A percentile compares a stretch with the other conserved stretches of the same genome.
Evolutionary conservation across 1,140 invertebrate genomes (phyloP).

Genomic region (Thaumatotibia leucotreta): DNA sequence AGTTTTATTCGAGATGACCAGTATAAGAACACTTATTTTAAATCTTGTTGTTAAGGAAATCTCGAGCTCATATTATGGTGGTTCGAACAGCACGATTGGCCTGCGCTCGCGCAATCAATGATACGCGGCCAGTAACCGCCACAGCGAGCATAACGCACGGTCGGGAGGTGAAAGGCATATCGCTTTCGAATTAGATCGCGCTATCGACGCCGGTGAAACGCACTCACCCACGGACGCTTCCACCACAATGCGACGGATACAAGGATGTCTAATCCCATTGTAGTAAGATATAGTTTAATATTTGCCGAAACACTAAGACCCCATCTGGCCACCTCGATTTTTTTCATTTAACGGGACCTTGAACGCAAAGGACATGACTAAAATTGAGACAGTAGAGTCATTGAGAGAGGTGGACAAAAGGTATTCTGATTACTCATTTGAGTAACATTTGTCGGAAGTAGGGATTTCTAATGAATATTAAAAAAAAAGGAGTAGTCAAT

Average conservation of each 20-base stretch:
- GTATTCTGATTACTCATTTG: too few relatives aligned
- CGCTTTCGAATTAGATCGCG: constrained; percentile 69
- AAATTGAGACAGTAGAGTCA: too few relatives aligned
- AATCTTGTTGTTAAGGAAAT: background rate
- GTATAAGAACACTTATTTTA: background rate
- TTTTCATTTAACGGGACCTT: too few relatives aligned
- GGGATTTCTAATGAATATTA: too few relatives aligned
- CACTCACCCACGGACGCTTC: constrained; percentile 15
- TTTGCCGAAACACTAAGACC: constrained; percentile 17
- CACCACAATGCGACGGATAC: background rate
- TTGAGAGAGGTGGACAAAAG: too few relatives aligned
- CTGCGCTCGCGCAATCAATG: background rate
- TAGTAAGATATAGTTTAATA: too few relatives aligned
- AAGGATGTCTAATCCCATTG: background rate
- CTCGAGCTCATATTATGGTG: background rate
- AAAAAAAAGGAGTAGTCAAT: too few relatives aligned
- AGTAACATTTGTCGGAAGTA: too few relatives aligned
- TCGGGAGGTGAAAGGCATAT: constrained; percentile 64
- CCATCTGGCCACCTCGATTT: too few relatives aligned
- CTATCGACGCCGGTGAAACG: constrained; percentile 50
- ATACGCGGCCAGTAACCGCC: background rate
- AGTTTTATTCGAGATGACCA: background rate
- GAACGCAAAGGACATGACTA: too few relatives aligned
- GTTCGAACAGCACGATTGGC: background rate
- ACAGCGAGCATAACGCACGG: constrained; percentile 25